Evolutionary conservation across 2,113 vertebrate species (phyloP).

Genomic region (Ammospiza nelsoni): DNA sequence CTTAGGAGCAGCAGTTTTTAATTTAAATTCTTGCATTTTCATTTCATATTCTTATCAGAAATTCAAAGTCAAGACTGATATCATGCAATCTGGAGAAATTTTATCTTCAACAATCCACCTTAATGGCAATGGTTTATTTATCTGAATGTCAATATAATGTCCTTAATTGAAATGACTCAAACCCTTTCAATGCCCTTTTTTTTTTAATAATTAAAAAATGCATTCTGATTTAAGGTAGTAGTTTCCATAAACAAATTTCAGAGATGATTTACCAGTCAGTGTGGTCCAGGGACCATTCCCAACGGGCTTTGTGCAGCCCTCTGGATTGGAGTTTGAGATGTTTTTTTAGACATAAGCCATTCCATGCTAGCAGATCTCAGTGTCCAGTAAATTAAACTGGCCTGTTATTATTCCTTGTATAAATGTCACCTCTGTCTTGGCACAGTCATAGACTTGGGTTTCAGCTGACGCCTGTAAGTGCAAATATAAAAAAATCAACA

Average conservation of each 20-base stretch:
- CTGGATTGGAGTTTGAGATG: not conserved
- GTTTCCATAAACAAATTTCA: not conserved
- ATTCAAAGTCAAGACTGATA: not conserved
- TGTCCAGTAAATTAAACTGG: not conserved
- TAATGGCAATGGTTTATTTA: not conserved
- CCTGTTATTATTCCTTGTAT: not conserved
- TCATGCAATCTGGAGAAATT: not conserved
- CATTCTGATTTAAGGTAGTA: not conserved
- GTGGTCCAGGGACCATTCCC: not conserved
- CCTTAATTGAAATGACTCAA: not conserved
- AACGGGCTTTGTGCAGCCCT: not conserved
- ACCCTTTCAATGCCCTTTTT: not conserved
- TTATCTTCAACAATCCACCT: not conserved
- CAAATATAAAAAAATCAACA: not conserved
- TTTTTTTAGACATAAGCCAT: not conserved
- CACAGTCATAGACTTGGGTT: not conserved
- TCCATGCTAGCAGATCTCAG: not conserved
- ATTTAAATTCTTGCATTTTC: not conserved
- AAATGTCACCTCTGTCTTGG: not conserved
- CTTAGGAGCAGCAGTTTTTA: not conserved
- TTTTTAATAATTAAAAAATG: not conserved
- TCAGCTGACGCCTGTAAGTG: not conserved
- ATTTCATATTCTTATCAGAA: not conserved
- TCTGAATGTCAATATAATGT: not conserved
- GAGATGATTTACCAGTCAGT: not conserved